A percentile compares a stretch with the other conserved stretches of the same genome.
Conservation (phyloP, 2,797 vertebrate species). For the Melopsittacus undulatus region DNA sequence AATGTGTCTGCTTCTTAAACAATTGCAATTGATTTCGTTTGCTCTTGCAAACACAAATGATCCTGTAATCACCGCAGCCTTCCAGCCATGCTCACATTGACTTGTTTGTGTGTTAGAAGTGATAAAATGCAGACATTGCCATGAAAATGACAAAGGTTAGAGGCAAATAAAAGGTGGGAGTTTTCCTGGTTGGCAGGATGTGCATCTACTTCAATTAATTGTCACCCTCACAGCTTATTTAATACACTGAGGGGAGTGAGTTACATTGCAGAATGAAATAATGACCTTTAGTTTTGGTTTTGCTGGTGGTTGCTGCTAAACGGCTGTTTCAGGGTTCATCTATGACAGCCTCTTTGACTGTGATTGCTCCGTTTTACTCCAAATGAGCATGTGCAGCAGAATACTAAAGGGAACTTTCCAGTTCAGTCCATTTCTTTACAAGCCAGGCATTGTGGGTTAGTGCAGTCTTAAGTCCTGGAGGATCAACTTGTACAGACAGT, state of each 20-base stretch:
- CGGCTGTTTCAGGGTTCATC: not conserved
- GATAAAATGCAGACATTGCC: constrained; percentile 37
- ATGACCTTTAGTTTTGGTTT: constrained; percentile 8
- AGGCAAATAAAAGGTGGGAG: not conserved
- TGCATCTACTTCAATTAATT: not conserved
- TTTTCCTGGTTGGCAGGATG: not conserved
- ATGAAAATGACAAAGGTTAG: constrained; percentile 27
- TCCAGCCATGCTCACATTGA: constrained; percentile 40
- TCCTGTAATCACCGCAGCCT: constrained; percentile 62
- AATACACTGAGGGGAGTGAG: not conserved
- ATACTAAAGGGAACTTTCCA: not conserved
- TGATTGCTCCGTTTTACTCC: not conserved
- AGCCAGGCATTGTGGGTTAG: not conserved
- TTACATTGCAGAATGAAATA: not conserved
- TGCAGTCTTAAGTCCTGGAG: not conserved
- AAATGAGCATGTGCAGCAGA: not conserved
- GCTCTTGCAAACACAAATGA: constrained; percentile 71
- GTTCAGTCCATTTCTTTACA: not conserved
- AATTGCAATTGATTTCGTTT: constrained; percentile 72
- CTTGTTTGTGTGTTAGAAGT: constrained; percentile 40
- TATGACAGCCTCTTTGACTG: not conserved
- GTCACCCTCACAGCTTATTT: not conserved
- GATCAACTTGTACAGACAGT: not conserved
- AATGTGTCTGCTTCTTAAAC: constrained; percentile 44
- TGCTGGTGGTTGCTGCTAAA: not conserved